Evolutionary conservation across 2,797 vertebrate genomes (phyloP).

Genomic region (Poeciliopsis turneri): DNA sequence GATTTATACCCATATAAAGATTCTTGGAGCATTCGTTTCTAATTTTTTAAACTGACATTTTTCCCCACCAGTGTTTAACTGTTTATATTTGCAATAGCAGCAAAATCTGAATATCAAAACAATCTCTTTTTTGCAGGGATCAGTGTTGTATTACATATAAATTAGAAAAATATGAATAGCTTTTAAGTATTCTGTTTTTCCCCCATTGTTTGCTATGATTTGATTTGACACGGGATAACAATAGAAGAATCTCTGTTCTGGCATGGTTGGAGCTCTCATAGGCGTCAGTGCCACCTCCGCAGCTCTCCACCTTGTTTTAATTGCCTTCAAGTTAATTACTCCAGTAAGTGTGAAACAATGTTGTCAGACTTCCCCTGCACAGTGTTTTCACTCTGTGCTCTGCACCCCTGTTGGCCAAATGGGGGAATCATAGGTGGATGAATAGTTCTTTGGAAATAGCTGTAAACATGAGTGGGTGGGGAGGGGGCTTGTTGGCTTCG

Average conservation of each 20-base stretch:
- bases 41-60: not conserved
- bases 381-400: conserved; percentile 64
- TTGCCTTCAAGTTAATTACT: conserved; percentile 83
- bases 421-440: conserved; percentile 51
- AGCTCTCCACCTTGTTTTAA: conserved; percentile 81
- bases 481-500: not conserved
- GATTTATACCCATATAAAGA: not conserved
- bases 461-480: conserved; percentile 8
- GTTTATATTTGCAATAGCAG: not conserved
- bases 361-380: conserved; percentile 78
- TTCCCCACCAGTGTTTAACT: not conserved
- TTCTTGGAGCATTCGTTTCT: not conserved
- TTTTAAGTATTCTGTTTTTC: not conserved
- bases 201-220: conserved; percentile 29
- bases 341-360: conserved; percentile 82
- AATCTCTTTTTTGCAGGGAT: not conserved
- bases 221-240: conserved; percentile 45
- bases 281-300: conserved; percentile 75
- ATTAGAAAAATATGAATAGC: not conserved
- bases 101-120: not conserved
- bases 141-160: not conserved
- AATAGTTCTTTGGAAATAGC: conserved; percentile 53
- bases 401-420: conserved; percentile 71
- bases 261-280: conserved; percentile 56
- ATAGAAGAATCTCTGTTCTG: conserved; percentile 60